Evolutionary conservation across 92 coral and sea anemone species (phyloP), one percentile per base, ranked within the genome.

Genomic region (Paragorgia papillata): DNA sequence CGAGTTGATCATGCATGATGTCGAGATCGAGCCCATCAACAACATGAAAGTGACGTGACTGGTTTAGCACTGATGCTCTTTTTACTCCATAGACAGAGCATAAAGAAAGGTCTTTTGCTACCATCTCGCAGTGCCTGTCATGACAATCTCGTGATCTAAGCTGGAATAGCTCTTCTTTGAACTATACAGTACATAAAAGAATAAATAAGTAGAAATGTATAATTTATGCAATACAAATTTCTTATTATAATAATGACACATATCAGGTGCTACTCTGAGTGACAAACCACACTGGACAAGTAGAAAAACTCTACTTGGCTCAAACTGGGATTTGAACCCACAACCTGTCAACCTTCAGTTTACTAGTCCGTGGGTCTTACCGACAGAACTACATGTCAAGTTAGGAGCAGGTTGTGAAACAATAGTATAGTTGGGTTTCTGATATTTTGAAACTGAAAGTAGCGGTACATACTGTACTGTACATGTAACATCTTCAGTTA

Each of bases 1-100:
- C 90, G 20, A 89, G 88, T 41, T 86, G 88, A 41, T 89, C 90
- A 69, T 89, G 94, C 94, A 89, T 89, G 18, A 86, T 63, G 75
- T 89, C 94, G 21, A 69, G 54, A 21, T 63, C 88, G 17, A 86
- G 79, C 17, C 90, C 90, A 63, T 70, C 90, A 27, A 83, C 78
- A 22, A 83, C 86, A 63, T 86, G 90, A 29, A 89, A 89, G 57
- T 58, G 86, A 76, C 27, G 9, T n/a, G n/a, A n/a, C n/a, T n/a
- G n/a, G n/a, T n/a, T n/a, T n/a, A n/a, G n/a, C n/a, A n/a, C n/a
- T n/a, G 87, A 76, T 66, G 19, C 15, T 20, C 81, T 61, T 30
- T 89, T 89, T 0, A 86, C 78, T 3, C 92, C 90, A 88, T 82
- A 88, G 6, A 75, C 69, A 0, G 85, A 17, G 24, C 67, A 46